Base-by-base conservation (phyloP, 2,888 invertebrate genomes). In the Psylliodes chrysocephalus region DNA sequence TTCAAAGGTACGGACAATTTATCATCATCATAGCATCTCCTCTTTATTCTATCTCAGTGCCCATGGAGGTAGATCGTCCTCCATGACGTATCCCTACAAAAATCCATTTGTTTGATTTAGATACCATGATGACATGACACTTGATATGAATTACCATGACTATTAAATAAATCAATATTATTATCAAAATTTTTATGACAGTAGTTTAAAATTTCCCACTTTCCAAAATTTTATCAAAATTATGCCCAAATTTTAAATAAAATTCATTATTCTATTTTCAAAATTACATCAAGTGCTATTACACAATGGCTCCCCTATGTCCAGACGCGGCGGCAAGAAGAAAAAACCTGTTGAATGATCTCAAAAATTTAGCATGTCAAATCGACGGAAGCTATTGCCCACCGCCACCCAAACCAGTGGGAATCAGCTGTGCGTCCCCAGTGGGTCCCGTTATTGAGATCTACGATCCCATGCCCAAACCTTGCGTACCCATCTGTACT, bases 401-500 rank as follows among this genome's bases (percentile, higher is more conserved):
- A 2, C 42, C 42, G n/a, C 14, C 15, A 25, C 14, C 2, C 12
- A 2, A 15, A 10, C 28, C 28, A 7, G n/a, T 7, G 18, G n/a
- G 44, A 6, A 18, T n/a, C 2, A 4, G 12, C 1, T 22, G 30
- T 30, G 8, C 7, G 7, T 49, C 28, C 1, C 49, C 49, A 10
- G 49, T 74, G 12, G 81, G 71, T 72, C 76, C 68, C 81, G 62
- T 82, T 82, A 70, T 87, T 83, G 65, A 87, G 85, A 71, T 87
- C 82, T 64, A 84, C 80, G 82, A 87, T 85, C 81, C 84, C 81
- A 66, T 86, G 67, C 86, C 85, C 75, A 86, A 84, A 78, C 85
- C 87, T 1, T 87, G 87, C 71, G 84, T 87, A 2, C 85, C 85
- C 75, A 86, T 86, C 79, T 84, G 85, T 78, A 85, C 55, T 1